Percentiles rank a stretch among this genome's conserved stretches.
Conservation (phyloP, 1,140 invertebrate species). For the Halesus radiatus region DNA sequence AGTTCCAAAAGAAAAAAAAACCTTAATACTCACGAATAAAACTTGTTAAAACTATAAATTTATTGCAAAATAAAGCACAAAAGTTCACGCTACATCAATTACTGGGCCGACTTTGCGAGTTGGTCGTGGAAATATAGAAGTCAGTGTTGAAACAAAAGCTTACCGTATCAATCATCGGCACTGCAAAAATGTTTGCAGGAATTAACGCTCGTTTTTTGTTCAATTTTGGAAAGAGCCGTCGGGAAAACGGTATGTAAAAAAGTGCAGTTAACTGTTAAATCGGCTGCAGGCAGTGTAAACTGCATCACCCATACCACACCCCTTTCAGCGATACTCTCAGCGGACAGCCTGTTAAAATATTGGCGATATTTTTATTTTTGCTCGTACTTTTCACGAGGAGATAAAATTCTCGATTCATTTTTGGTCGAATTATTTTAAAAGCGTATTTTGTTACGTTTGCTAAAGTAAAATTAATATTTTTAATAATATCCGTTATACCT, state of each 20-base stretch:
- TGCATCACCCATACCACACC: background rate
- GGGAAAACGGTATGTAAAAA: conserved; percentile 48
- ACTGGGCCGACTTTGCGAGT: background rate
- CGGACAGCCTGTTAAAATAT: conserved; percentile 25
- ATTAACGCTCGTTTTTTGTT: conserved; percentile 54
- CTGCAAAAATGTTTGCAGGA: conserved; percentile 57
- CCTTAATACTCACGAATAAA: no score
- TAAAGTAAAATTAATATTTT: no score
- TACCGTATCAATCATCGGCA: conserved; percentile 55
- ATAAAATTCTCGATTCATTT: no score
- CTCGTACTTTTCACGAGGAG: background rate
- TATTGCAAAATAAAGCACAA: background rate
- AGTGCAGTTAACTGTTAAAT: conserved; percentile 40
- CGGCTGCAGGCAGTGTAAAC: conserved; percentile 2
- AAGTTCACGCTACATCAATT: background rate
- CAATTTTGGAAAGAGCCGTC: conserved; percentile 44
- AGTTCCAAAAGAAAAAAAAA: no score
- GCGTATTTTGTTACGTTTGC: no score
- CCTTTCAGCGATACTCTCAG: conserved; percentile 18
- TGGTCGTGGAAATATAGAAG: conserved; percentile 9
- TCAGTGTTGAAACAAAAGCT: conserved; percentile 43
- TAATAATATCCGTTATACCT: no score
- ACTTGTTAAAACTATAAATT: no score
- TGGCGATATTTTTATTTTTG: background rate
- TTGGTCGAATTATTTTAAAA: no score